phyloP scores from a whole-genome alignment of 2,888 invertebrate species.

The Plagiodera versicolora region DNA sequence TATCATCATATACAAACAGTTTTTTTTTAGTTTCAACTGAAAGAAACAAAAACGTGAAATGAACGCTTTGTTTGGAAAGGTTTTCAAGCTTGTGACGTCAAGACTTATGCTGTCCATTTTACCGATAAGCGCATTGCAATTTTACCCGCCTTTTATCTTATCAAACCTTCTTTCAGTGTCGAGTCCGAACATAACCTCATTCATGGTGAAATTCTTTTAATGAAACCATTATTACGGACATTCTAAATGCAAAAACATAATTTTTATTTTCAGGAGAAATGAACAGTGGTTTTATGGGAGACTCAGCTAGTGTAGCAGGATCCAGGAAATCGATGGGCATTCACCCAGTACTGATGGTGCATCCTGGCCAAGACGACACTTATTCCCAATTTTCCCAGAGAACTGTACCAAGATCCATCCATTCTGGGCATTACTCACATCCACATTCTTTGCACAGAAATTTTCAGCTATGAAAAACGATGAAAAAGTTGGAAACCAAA shows the following conservation, averaged over 20 bases:
- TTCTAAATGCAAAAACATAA: not conserved
- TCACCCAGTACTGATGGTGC: slow-evolving; percentile 83
- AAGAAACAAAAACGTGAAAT: too few relatives aligned
- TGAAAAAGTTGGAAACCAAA: not conserved
- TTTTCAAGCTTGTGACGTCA: too few relatives aligned
- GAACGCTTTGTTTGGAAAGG: too few relatives aligned
- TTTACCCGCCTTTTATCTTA: too few relatives aligned
- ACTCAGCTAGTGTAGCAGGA: slow-evolving; percentile 78
- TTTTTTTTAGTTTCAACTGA: too few relatives aligned
- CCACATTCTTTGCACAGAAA: slow-evolving; percentile 56
- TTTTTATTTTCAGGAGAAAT: slow-evolving; percentile 72
- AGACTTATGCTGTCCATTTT: too few relatives aligned
- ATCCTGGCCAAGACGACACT: slow-evolving; percentile 68
- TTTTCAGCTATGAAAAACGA: slow-evolving; percentile 61
- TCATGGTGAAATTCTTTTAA: too few relatives aligned
- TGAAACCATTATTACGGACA: not conserved
- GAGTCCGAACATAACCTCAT: too few relatives aligned
- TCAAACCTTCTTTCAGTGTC: too few relatives aligned
- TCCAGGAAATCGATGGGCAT: slow-evolving; percentile 85
- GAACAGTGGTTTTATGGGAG: slow-evolving; percentile 84
- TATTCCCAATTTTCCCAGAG: slow-evolving; percentile 80
- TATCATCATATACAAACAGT: too few relatives aligned
- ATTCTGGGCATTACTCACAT: slow-evolving; percentile 53
- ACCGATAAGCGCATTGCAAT: too few relatives aligned
- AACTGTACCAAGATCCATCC: slow-evolving; percentile 56